phyloP scores from a whole-genome alignment of 2,888 invertebrate genomes.

The Nomada ferruginata region DNA sequence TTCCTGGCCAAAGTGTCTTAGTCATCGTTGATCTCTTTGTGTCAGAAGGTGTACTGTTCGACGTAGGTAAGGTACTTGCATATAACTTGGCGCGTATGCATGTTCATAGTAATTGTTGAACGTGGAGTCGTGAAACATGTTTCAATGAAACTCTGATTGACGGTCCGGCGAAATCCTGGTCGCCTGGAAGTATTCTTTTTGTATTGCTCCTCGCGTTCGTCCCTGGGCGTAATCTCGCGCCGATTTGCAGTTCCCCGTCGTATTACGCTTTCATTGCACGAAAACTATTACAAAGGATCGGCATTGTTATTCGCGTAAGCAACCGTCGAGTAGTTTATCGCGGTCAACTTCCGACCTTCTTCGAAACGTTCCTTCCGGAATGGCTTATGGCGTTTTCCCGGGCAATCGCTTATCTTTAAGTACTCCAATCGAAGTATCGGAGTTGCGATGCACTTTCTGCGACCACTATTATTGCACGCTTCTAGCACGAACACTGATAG shows the following conservation, averaged over 20 bases:
- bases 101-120: conserved; percentile 33
- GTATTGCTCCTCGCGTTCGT: background rate
- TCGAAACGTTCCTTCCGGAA: conserved; percentile 28
- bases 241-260: background rate
- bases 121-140: background rate
- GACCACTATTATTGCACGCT: background rate
- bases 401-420: conserved; percentile 14
- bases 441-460: background rate
- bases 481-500: background rate
- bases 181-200: background rate
- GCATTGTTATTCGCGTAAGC: conserved; percentile 5
- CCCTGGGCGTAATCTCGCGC: conserved; percentile 11
- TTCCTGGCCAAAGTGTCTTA: conserved; percentile 20
- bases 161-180: background rate
- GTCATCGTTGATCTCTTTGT: conserved; percentile 36
- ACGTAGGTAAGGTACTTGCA: background rate
- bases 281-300: conserved; percentile 5
- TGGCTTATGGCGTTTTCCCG: conserved; percentile 2
- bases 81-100: conserved; percentile 13
- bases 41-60: conserved; percentile 4
- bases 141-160: background rate
- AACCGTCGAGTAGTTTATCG: conserved; percentile 34
- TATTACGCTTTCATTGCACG: conserved; percentile 33
- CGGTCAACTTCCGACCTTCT: conserved; percentile 49
- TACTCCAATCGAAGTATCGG: conserved; percentile 1